Base-by-base conservation (phyloP, 2,888 invertebrate genomes). In the Lingula anatina region DNA sequence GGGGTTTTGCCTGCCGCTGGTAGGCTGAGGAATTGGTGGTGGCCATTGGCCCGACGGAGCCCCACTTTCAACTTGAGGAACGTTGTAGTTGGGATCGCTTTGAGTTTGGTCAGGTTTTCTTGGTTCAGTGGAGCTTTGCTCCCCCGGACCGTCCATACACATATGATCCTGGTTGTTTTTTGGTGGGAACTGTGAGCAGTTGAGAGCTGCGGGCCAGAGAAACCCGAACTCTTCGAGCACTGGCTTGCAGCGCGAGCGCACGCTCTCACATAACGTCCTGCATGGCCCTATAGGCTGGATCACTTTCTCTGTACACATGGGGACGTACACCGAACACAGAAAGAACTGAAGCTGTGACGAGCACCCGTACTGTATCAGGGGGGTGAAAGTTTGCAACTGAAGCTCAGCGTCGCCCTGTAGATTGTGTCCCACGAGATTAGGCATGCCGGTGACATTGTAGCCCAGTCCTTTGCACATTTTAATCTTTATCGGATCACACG, bases 301-400 rank as follows among this genome's bases (percentile, higher is more conserved):
- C 28, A 92, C 89, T 79, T 94, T 93, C 70, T 91, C 90, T 41
- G 92, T 93, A 78, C 95, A 95, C 92, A 94, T 93, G 2, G 95
- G 94, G 49, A 90, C 89, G 77, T 92, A 92, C 27, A 91, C 91
- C 31, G 93, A 88, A 78, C 95, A 95, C 63, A 95, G 82, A 79
- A 95, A 93, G 72, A 94, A 83, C 72, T 88, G 87, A 55, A 94
- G 79, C 73, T 91, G 90, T 2, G 86, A 85, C 59, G 90, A 90
- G 79, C 93, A 94, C 27, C 90, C 89, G 78, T 90, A 91, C 62
- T 91, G 89, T 57, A 95, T 89, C 47, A 95, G 82, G 1, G 93
- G 92, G 39, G 86, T 85, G 80, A 91, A 95, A 15, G 93, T 92
- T 78, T 89, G 87, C 50, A 95, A 80, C 46, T 89, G 89, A 60